A percentile compares a stretch with the other conserved stretches of the same genome.
Conservation (phyloP, 1,140 invertebrate genomes). For the Lutraria rhynchaena region DNA sequence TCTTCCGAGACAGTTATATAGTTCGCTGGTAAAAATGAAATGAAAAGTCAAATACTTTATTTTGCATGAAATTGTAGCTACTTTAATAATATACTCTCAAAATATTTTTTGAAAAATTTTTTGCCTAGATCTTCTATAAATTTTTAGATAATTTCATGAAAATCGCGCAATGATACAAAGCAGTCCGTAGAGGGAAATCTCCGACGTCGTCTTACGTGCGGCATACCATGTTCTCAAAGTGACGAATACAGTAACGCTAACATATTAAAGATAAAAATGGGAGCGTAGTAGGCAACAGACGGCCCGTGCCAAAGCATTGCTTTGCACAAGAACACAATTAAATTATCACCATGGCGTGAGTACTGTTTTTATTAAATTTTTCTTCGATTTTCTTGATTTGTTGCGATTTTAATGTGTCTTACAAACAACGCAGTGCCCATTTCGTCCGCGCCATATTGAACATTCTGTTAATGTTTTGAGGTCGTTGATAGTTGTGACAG, state of each 20-base stretch:
- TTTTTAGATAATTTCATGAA: not conserved
- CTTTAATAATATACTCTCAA: too few relatives aligned
- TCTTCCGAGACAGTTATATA: slow-evolving; percentile 26
- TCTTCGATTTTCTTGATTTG: not conserved
- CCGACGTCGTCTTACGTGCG: not conserved
- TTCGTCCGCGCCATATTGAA: slow-evolving; percentile 30
- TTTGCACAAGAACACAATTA: slow-evolving; percentile 43
- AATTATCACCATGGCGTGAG: slow-evolving; percentile 56
- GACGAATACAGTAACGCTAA: slow-evolving; percentile 5
- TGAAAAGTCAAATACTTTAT: too few relatives aligned
- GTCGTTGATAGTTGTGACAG: too few relatives aligned
- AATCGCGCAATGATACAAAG: not conserved
- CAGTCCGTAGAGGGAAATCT: not conserved
- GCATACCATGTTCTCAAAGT: slow-evolving; percentile 31
- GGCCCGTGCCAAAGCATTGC: slow-evolving; percentile 50
- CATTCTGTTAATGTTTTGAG: too few relatives aligned
- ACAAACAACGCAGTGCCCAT: too few relatives aligned
- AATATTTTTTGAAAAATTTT: too few relatives aligned
- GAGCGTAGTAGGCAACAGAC: not conserved
- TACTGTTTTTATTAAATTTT: slow-evolving; percentile 5
- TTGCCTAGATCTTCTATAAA: too few relatives aligned
- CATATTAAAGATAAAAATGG: slow-evolving; percentile 9
- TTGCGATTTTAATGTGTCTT: too few relatives aligned
- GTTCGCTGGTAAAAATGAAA: not conserved
- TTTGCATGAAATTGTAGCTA: too few relatives aligned